Percentiles rank a stretch among this genome's conserved stretches.
These are phyloP conservation scores for Polymixis flavicincta DNA, from an alignment of 2,888 invertebrate species.

Conservation along the genomic window DNA sequence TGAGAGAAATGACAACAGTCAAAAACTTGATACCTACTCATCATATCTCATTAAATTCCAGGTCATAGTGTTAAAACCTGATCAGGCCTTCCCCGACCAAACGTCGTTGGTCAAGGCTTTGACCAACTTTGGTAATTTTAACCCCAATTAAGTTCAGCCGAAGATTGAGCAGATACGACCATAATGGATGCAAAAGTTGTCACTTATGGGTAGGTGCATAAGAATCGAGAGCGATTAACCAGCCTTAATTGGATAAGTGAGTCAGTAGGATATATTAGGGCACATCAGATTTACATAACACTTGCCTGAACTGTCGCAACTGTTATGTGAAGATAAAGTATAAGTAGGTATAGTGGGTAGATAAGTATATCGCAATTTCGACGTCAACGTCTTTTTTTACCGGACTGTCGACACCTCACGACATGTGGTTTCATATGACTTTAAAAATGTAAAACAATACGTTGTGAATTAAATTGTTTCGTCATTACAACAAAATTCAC, in stretches of 20 bases:
- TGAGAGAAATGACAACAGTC: background rate
- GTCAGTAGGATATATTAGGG: constrained; percentile 41
- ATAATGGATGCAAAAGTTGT: background rate
- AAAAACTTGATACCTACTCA: background rate
- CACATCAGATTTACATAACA: constrained; percentile 59
- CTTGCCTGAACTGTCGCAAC: constrained; percentile 54
- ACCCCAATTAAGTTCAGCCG: background rate
- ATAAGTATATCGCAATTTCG: constrained; percentile 60
- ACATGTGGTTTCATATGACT: constrained; percentile 51
- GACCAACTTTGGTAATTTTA: background rate
- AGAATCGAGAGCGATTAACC: constrained; percentile 5
- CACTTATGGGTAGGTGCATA: background rate
- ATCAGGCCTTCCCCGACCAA: background rate
- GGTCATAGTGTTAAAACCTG: background rate
- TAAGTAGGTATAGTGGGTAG: constrained; percentile 40
- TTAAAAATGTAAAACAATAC: constrained; percentile 69
- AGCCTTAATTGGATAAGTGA: constrained; percentile 18
- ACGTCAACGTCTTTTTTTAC: constrained; percentile 56
- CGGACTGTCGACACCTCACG: constrained; percentile 64
- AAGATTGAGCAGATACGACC: background rate
- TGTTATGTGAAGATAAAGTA: constrained; percentile 48
- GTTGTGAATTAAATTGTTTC: constrained; percentile 62
- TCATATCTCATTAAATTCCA: background rate
- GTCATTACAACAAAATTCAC: constrained; percentile 60
- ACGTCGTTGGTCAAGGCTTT: background rate